Conservation (phyloP, 2,113 vertebrate species). For the Paraplagusia blochii region DNA sequence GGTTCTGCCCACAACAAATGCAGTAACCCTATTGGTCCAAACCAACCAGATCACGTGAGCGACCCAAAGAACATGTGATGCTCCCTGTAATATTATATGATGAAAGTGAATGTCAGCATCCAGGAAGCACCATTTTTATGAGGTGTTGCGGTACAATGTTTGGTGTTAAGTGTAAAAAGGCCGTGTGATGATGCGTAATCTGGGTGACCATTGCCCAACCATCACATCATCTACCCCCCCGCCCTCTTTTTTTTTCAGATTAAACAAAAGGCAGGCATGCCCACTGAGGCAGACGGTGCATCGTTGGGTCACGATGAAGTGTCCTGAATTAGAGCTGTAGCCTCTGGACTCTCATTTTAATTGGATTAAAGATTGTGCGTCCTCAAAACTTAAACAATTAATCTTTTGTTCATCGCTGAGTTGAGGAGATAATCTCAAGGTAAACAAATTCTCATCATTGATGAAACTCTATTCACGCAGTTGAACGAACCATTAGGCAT, state of each 20-base stretch:
- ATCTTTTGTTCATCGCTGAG: constrained; percentile 13
- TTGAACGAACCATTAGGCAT: too few species aligned
- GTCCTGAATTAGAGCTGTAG: constrained; percentile 50
- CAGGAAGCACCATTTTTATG: constrained; percentile 52
- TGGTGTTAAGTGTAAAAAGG: constrained; percentile 63
- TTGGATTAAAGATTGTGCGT: constrained; percentile 21
- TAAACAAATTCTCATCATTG: not conserved
- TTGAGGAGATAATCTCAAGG: constrained; percentile 3
- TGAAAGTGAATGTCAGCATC: constrained; percentile 58
- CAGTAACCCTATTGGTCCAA: constrained; percentile 80
- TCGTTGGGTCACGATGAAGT: constrained; percentile 52
- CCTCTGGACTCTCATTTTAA: constrained; percentile 44
- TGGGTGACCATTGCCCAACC: constrained; percentile 61
- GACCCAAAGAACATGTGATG: constrained; percentile 82
- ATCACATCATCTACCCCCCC: not conserved
- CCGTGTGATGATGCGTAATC: constrained; percentile 55
- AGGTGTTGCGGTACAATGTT: constrained; percentile 31
- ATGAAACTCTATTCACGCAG: too few species aligned
- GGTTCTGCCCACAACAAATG: constrained; percentile 68
- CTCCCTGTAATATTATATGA: constrained; percentile 44
- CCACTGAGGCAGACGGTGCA: constrained; percentile 66
- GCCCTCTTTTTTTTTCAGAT: not conserved
- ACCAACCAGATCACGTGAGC: constrained; percentile 60
- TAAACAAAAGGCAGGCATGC: constrained; percentile 52
- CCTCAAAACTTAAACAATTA: constrained; percentile 25